Base-by-base conservation (phyloP, 2,113 vertebrate species). In the Proterorhinus semilunaris region DNA sequence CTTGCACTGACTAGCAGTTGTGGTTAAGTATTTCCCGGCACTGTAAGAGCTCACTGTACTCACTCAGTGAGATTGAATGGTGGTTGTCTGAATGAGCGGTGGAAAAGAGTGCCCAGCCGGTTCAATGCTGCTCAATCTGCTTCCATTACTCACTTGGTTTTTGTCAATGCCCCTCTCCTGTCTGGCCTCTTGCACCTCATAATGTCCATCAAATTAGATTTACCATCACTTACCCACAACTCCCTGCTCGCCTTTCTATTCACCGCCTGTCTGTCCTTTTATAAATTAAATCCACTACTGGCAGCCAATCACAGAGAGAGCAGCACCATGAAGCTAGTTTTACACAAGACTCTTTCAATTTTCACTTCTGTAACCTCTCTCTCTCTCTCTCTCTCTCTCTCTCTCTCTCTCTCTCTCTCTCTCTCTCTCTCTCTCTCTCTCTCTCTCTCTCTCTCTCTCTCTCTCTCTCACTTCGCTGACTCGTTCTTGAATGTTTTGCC, bases 191-290 rank as follows among this genome's bases (percentile, higher is more conserved):
- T 45, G 13, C 66, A 62, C 55, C 62, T 68, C 57, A 77, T 81
- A 82, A 72, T 49, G 6, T 63, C 68, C 43, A 69, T 84, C 71
- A 72, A 73, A 79, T 83, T 49, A 63, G 65, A 85, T 85, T 86
- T 69, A 80, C 75, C 58, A 45, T 68, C 21, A 16, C 76, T 76
- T 62, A 67, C 66, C 65, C 65, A 58, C 70, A 69, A 80, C 68
- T 59, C 46, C 54, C 68, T 17, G 74, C 65, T 71, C 65, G 65
- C 71, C 10, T 58, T 13, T 45, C 42, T 61, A 2, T 61, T 68
- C 75, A 10, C 62, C 65, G 75, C 8, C 66, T 48, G 53, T 55
- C 54, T 63, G 50, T 46, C 44, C 52, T 8, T 67, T 74, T 50
- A 75, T 16, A 76, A 79, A 87, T 82, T 62, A 72, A 66, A 76